A percentile compares a stretch with the other conserved stretches of the same genome.
These are phyloP conservation scores for Agapostemon virescens DNA, from an alignment of 2,888 invertebrate species.

Conservation along the genomic window DNA sequence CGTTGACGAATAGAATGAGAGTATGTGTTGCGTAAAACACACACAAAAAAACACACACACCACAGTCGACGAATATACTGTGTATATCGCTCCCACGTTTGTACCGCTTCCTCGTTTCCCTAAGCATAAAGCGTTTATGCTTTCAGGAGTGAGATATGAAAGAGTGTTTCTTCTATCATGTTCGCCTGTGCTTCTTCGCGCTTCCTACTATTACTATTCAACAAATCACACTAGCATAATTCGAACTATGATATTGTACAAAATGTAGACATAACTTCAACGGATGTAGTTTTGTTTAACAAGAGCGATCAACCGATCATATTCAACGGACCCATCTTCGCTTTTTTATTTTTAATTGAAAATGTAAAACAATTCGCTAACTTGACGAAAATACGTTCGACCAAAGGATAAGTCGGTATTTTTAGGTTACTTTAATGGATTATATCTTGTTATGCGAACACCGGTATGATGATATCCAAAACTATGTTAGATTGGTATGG, in stretches of 20 bases:
- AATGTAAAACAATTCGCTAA: too few species aligned
- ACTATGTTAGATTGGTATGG: too few species aligned
- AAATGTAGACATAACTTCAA: constrained; percentile 62
- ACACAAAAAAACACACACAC: not conserved
- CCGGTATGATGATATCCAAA: too few species aligned
- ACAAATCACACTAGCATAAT: constrained; percentile 49
- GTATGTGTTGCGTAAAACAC: constrained; percentile 29
- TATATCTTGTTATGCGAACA: too few species aligned
- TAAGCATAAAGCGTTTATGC: constrained; percentile 25
- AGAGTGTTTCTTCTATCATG: constrained; percentile 37
- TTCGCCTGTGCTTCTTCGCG: constrained; percentile 57
- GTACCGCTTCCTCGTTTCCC: constrained; percentile 24
- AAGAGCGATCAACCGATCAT: constrained; percentile 17
- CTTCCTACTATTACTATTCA: constrained; percentile 48
- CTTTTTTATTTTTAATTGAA: not conserved
- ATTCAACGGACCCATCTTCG: too few species aligned
- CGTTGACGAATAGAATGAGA: constrained; percentile 16
- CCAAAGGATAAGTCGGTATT: too few species aligned
- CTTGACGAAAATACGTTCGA: not conserved
- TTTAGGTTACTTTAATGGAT: too few species aligned
- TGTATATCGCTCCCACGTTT: constrained; percentile 44
- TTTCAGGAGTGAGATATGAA: constrained; percentile 31
- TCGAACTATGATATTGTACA: constrained; percentile 67
- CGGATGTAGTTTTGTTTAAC: constrained; percentile 50
- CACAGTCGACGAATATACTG: constrained; percentile 31